Conservation (phyloP, 2,113 vertebrate genomes). For the Ranitomeya variabilis region DNA sequence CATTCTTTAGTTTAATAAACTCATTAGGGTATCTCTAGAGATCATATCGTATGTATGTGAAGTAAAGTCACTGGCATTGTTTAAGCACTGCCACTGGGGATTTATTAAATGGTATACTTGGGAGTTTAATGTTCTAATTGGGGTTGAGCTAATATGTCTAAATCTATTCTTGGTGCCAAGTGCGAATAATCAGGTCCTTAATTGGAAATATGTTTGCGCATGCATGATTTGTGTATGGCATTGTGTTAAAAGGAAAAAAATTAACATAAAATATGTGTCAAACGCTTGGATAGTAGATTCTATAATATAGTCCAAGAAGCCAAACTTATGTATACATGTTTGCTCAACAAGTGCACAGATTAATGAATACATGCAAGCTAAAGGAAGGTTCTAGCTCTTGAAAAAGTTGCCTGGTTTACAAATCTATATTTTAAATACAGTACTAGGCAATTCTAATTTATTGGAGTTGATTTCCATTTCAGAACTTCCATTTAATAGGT, state of each 20-base stretch:
- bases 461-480: too few relatives aligned
- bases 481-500: too few relatives aligned
- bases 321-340: too few relatives aligned
- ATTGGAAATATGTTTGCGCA: background rate
- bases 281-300: background rate
- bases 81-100: background rate
- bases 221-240: background rate
- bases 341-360: too few relatives aligned
- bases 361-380: too few relatives aligned
- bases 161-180: background rate
- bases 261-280: background rate
- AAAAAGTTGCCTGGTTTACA: too few relatives aligned
- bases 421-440: too few relatives aligned
- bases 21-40: slow-evolving; percentile 3
- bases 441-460: too few relatives aligned
- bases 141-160: background rate
- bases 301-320: background rate
- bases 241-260: background rate
- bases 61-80: background rate
- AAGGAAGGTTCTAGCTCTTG: too few relatives aligned
- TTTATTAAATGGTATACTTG: background rate
- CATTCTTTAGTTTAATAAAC: background rate
- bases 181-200: background rate
- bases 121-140: background rate
- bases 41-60: background rate